Evolutionary conservation across 1,140 invertebrate genomes (phyloP), one percentile per base, ranked within the genome.

Genomic region (Solenopsis invicta): DNA sequence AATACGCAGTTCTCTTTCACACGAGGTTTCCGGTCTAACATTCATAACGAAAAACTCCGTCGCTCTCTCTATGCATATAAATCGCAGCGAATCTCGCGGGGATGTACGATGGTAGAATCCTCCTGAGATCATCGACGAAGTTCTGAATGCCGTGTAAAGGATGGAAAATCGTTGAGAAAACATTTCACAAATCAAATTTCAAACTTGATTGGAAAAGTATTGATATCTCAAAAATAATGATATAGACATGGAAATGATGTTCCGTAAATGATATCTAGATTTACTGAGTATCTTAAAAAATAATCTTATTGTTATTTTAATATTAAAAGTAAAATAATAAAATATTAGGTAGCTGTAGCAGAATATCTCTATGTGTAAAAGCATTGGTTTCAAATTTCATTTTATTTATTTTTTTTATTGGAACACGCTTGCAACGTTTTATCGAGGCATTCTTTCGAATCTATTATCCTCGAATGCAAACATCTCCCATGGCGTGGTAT

Each of bases 61-160:
- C n/a, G 9, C 13, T 75, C 69, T 75, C 69, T 61, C 69, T 24
- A 18, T 9, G 41, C 54, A 59, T 48, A 34, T 84, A 75, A 84
- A 84, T 84, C 80, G 69, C 69, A 45, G 71, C 69, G 80, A 74
- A 37, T 48, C 69, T 61, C 80, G 24, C 13, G 67, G 41, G 69
- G 21, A 48, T 24, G 52, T 18, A 41, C 54, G 50, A 34, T 48
- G 80, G 52, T 48, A 21, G 24, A 84, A 84, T 48, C 0, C 54
- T 61, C 62, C 3, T 45, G 69, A 48, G 80, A 75, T 48, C n/a
- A 50, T 80, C 24, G 61, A 48, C 59, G 45, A 50, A 37, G 24
- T 10, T 78, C 12, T 12, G 45, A 80, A 45, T 67, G 16, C 34
- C 12, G 29, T 61, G 54, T 21, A 48, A 84, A 75, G 48, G 37